Evolutionary conservation across 2,888 invertebrate genomes (phyloP).

Genomic region (Latrodectus elegans): DNA sequence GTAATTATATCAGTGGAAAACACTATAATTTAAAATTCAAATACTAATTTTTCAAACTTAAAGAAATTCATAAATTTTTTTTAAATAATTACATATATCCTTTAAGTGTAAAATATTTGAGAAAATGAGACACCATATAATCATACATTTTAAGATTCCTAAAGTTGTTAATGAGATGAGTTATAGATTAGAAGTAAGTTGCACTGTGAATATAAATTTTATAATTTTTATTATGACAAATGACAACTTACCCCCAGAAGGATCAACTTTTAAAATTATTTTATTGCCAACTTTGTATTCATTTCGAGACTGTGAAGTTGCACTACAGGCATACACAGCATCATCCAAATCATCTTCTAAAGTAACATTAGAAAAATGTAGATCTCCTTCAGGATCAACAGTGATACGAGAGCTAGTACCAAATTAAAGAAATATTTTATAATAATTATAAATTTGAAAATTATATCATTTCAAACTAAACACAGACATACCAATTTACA

Average conservation of each 20-base stretch:
- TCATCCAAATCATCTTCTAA: conserved; percentile 86
- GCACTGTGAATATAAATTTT: too few species aligned
- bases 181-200: too few species aligned
- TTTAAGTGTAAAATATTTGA: neutral
- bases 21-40: too few species aligned
- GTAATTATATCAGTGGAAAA: too few species aligned
- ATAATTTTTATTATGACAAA: neutral
- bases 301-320: conserved; percentile 88
- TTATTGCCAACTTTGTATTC: conserved; percentile 93
- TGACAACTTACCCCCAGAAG: conserved; percentile 54
- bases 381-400: conserved; percentile 93
- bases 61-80: neutral
- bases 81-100: neutral
- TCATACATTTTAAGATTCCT: too few species aligned
- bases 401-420: conserved; percentile 87
- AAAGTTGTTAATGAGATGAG: too few species aligned
- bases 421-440: neutral
- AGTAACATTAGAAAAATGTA: conserved; percentile 96
- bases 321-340: conserved; percentile 93
- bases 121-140: neutral
- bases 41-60: too few species aligned
- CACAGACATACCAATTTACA: too few species aligned
- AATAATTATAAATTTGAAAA: neutral
- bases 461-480: too few species aligned
- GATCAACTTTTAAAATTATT: conserved; percentile 75